These are phyloP conservation scores for Acanthosepion pharaonis DNA, from an alignment of 2,888 invertebrate species.

Conservation along the genomic window DNA sequence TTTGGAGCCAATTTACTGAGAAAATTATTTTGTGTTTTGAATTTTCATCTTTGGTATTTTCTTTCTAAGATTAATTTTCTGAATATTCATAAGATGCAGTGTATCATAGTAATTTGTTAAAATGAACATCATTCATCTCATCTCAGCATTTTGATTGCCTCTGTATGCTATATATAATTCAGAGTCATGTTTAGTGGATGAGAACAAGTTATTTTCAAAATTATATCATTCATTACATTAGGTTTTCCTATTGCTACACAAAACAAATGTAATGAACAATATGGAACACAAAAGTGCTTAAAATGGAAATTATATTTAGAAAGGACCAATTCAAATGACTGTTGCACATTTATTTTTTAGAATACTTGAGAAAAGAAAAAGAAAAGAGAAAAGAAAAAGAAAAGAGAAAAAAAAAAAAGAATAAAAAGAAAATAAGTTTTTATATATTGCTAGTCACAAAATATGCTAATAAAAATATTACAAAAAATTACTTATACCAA, in stretches of 20 bases:
- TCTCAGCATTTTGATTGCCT: slow-evolving; percentile 13
- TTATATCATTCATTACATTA: neutral
- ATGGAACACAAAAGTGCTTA: neutral
- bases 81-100: neutral
- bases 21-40: neutral
- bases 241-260: neutral
- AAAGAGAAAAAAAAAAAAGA: neutral
- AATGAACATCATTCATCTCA: neutral
- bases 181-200: neutral
- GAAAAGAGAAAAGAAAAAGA: too few relatives aligned
- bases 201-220: neutral
- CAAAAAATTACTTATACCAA: neutral
- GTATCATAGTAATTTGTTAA: neutral
- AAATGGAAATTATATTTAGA: neutral
- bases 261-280: neutral
- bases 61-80: neutral
- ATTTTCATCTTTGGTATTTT: neutral
- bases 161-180: neutral
- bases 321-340: neutral
- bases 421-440: neutral
- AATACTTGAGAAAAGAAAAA: too few relatives aligned
- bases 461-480: neutral
- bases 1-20: neutral
- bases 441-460: neutral
- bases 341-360: neutral